A percentile compares a stretch with the other conserved stretches of the same genome.
phyloP scores from a whole-genome alignment of 2,888 invertebrate species.

The Mimas tiliae region DNA sequence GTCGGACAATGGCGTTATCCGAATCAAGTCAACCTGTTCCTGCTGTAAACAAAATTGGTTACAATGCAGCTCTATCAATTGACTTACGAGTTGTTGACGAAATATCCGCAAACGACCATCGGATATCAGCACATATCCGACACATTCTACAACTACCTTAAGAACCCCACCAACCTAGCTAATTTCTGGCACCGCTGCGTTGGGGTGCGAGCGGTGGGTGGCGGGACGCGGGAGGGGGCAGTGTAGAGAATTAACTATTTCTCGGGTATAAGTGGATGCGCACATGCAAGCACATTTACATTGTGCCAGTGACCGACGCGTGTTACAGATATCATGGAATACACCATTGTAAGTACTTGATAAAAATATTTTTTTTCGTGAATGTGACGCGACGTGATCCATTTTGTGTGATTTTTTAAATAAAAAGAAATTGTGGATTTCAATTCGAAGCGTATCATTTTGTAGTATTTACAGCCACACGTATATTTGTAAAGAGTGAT shows the following conservation, averaged over 20 bases:
- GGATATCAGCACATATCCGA: not conserved
- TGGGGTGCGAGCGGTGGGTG: not conserved
- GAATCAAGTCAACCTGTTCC: too few species aligned
- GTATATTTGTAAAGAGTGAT: too few species aligned
- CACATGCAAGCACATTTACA: slow-evolving; percentile 56
- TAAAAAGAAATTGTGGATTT: too few species aligned
- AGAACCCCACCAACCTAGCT: not conserved
- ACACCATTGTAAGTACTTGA: slow-evolving; percentile 24
- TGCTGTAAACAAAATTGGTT: too few species aligned
- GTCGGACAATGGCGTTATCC: too few species aligned
- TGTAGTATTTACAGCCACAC: too few species aligned
- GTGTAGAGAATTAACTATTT: slow-evolving; percentile 56
- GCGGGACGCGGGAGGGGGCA: slow-evolving; percentile 21
- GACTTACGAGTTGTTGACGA: too few species aligned
- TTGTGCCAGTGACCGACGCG: slow-evolving; percentile 41
- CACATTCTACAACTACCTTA: not conserved
- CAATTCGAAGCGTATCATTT: too few species aligned
- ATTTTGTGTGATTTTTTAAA: too few species aligned
- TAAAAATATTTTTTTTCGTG: too few species aligned
- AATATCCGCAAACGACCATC: not conserved
- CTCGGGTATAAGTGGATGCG: slow-evolving; percentile 69
- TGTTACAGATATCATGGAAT: slow-evolving; percentile 24
- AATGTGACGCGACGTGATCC: too few species aligned
- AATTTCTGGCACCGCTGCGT: not conserved
- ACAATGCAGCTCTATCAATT: too few species aligned